Base-by-base conservation (phyloP, 2,888 invertebrate species). In the Rhyacophila evoluta region DNA sequence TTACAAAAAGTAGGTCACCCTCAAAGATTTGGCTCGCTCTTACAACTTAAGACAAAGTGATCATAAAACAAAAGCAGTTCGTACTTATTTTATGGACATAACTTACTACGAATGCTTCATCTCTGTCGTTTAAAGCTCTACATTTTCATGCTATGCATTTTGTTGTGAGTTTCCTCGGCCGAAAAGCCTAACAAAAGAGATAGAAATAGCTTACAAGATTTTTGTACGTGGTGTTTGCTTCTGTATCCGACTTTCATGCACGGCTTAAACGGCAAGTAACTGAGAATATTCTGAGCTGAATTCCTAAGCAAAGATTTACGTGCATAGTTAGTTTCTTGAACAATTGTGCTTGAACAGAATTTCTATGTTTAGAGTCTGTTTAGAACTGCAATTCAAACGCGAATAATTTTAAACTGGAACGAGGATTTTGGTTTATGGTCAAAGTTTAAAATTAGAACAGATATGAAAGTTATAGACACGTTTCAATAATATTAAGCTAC, bases 31-130 rank as follows among this genome's bases (percentile, higher is more conserved):
- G 41, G 72, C 74, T 80, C 77, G 72, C 74, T 75, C 68, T 36
- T 72, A 36, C 73, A 78, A 78, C 72, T 80, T 75, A 72, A 75
- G 74, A 75, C 80, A 71, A 80, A 78, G 80, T 80, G 75, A 69
- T 80, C 80, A 69, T 80, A 80, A 80, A 80, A 80, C 77, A 80
- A 80, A 80, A 80, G 78, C 80, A 72, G 75, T 79, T 75, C 78
- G 29, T 27, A 78, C 75, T 78, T 80, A 70, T 55, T 80, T 80
- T 80, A 80, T 80, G 78, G 75, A 75, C 72, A 79, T 55, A 68
- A 70, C 72, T 74, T 75, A 72, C 75, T 75, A 29, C 41, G 55
- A 78, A 72, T 36, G 78, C 75, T 74, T 70, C 74, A 78, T 74
- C 78, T 78, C 25, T 69, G 19, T 73, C 69, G 15, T 25, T 70